Conservation (phyloP, 2,888 invertebrate genomes). For the Dermolepida albohirtum region DNA sequence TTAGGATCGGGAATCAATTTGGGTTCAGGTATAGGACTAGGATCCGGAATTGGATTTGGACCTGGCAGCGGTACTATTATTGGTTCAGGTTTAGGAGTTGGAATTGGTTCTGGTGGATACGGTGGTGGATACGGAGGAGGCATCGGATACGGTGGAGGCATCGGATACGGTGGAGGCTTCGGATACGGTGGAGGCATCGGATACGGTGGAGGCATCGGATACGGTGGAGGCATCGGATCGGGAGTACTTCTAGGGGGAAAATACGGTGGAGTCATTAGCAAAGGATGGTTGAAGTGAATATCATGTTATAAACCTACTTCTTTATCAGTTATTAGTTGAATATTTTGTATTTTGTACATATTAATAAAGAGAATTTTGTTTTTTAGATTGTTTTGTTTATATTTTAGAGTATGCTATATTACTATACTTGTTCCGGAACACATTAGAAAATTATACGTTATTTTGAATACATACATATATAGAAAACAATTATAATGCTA, state of each 20-base stretch:
- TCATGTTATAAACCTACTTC: slow-evolving; percentile 5
- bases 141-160: slow-evolving; percentile 66
- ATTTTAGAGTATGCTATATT: too few relatives aligned
- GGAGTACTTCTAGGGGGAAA: slow-evolving; percentile 75
- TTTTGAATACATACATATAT: too few relatives aligned
- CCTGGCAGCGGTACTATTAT: slow-evolving; percentile 44
- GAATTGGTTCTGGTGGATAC: slow-evolving; percentile 32
- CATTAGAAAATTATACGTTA: too few relatives aligned
- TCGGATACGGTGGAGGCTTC: slow-evolving; percentile 80
- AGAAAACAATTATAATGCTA: too few relatives aligned
- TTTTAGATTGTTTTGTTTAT: background rate
- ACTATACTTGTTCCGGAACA: too few relatives aligned
- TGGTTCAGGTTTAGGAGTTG: slow-evolving; percentile 41
- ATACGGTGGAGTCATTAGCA: slow-evolving; percentile 31
- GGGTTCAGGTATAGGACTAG: slow-evolving; percentile 36
- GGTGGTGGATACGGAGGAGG: slow-evolving; percentile 47
- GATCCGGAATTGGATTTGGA: slow-evolving; percentile 45
- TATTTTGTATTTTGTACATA: slow-evolving; percentile 13
- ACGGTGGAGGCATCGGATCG: slow-evolving; percentile 73
- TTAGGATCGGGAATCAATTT: slow-evolving; percentile 16
- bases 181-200: slow-evolving; percentile 31
- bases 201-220: slow-evolving; percentile 48
- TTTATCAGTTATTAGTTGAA: slow-evolving; percentile 13
- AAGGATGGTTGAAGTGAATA: slow-evolving; percentile 27
- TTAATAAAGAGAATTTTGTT: slow-evolving; percentile 25